These are phyloP conservation scores for Pachypeltis micranthus DNA, from an alignment of 1,140 invertebrate genomes.

Conservation along the genomic window DNA sequence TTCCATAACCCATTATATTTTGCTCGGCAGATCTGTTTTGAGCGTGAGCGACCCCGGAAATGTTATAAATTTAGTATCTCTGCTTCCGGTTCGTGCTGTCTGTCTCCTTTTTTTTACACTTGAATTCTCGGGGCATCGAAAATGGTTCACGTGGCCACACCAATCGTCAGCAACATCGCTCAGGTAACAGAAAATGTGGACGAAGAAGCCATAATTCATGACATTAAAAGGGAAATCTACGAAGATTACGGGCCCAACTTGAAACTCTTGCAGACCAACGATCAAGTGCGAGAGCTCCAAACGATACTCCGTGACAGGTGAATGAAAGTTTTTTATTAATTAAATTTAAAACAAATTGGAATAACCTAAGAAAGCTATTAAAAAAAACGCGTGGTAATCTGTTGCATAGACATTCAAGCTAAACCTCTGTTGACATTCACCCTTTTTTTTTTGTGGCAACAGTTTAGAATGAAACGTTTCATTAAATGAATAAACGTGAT, in stretches of 20 bases:
- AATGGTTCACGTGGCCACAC: not conserved
- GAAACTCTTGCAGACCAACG: slow-evolving; percentile 66
- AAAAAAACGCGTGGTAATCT: too few species aligned
- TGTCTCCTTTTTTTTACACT: too few species aligned
- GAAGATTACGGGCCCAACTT: slow-evolving; percentile 64
- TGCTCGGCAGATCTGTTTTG: too few species aligned
- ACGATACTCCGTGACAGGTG: slow-evolving; percentile 92
- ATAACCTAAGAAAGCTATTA: too few species aligned
- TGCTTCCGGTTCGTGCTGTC: too few species aligned
- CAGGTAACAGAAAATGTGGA: not conserved
- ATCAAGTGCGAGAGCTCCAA: slow-evolving; percentile 85
- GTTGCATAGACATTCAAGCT: not conserved
- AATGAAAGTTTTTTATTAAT: too few species aligned
- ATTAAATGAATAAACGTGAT: too few species aligned
- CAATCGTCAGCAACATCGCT: not conserved
- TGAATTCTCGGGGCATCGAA: not conserved
- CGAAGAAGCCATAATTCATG: not conserved
- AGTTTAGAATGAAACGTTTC: too few species aligned
- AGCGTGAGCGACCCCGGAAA: too few species aligned
- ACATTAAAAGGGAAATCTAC: slow-evolving; percentile 19
- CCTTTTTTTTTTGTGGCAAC: not conserved
- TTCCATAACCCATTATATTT: too few species aligned
- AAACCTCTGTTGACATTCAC: not conserved
- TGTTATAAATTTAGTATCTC: too few species aligned
- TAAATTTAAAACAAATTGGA: too few species aligned